These are phyloP conservation scores for Oryzias celebensis DNA, from an alignment of 2,113 vertebrate genomes.

Conservation along the genomic window DNA sequence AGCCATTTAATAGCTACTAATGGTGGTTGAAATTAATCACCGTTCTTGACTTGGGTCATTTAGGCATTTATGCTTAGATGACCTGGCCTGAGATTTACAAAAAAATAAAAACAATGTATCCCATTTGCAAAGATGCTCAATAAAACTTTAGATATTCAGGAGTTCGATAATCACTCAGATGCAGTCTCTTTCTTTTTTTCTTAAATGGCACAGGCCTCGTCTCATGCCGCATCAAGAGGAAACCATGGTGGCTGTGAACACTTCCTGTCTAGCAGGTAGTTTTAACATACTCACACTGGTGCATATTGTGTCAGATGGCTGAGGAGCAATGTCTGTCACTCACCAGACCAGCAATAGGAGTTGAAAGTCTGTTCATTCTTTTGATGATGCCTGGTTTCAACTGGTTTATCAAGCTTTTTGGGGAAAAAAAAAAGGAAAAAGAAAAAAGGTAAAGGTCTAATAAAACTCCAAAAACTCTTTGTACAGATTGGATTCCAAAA, in stretches of 20 bases:
- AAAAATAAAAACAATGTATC: constrained; percentile 39
- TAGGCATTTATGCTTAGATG: constrained; percentile 40
- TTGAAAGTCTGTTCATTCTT: constrained; percentile 89
- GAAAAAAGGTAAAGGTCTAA: not conserved
- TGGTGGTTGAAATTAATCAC: constrained; percentile 37
- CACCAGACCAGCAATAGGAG: constrained; percentile 96
- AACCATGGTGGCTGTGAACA: constrained; percentile 46
- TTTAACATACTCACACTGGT: not conserved
- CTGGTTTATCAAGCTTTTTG: constrained; percentile 90
- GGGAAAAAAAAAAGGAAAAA: not conserved
- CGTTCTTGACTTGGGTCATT: constrained; percentile 49
- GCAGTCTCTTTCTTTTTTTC: constrained; percentile 36
- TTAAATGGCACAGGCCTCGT: constrained; percentile 8
- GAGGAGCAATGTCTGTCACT: constrained; percentile 45
- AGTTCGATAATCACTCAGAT: constrained; percentile 7
- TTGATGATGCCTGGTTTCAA: constrained; percentile 91
- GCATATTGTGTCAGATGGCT: not conserved
- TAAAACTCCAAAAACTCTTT: too few relatives aligned
- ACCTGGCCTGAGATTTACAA: constrained; percentile 39
- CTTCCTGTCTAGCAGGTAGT: constrained; percentile 49
- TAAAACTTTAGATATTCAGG: constrained; percentile 25
- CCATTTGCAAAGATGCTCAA: constrained; percentile 25
- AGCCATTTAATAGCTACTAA: constrained; percentile 19
- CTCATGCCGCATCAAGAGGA: constrained; percentile 47
- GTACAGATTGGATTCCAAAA: too few relatives aligned